Percentiles rank a stretch among this genome's conserved stretches.
Conservation (phyloP, 2,797 vertebrate genomes). For the Decapterus maruadsi region DNA sequence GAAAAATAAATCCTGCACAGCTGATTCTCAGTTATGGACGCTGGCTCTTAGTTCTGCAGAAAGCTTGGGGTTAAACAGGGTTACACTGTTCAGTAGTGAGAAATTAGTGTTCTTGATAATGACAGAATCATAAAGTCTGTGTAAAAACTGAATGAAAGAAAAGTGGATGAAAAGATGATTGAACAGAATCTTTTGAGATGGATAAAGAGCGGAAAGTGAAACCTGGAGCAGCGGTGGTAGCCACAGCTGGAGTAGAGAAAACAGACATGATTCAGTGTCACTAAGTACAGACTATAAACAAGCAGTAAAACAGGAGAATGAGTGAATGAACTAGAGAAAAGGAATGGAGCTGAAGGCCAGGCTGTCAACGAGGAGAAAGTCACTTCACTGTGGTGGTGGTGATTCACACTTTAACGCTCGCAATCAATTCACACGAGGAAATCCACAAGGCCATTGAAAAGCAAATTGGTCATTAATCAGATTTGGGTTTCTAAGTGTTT, state of each 20-base stretch:
- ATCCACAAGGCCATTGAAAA: slow-evolving; percentile 21
- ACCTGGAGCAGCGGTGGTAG: slow-evolving; percentile 77
- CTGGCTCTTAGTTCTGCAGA: slow-evolving; percentile 24
- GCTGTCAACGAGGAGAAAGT: slow-evolving; percentile 11
- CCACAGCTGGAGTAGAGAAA: slow-evolving; percentile 70
- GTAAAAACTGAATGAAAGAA: slow-evolving; percentile 4
- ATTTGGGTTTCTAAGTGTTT: slow-evolving; percentile 9
- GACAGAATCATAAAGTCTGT: background rate
- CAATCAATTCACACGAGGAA: slow-evolving; percentile 30
- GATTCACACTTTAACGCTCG: slow-evolving; percentile 25
- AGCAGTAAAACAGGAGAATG: background rate
- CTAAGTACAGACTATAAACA: slow-evolving; percentile 11
- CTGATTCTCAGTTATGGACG: slow-evolving; percentile 17
- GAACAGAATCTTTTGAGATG: slow-evolving; percentile 16
- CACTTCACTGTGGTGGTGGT: slow-evolving; percentile 12
- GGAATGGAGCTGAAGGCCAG: background rate
- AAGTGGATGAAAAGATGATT: background rate
- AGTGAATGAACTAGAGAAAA: background rate
- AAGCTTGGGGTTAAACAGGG: slow-evolving; percentile 35
- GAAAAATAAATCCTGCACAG: slow-evolving; percentile 40
- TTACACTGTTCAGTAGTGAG: slow-evolving; percentile 20
- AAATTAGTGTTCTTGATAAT: background rate
- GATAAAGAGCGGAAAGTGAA: slow-evolving; percentile 65
- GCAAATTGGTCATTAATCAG: slow-evolving; percentile 43
- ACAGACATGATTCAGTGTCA: slow-evolving; percentile 60